Evolutionary conservation across 2,113 vertebrate species (phyloP).

Genomic region (Pseudolaguvia tuberculata): DNA sequence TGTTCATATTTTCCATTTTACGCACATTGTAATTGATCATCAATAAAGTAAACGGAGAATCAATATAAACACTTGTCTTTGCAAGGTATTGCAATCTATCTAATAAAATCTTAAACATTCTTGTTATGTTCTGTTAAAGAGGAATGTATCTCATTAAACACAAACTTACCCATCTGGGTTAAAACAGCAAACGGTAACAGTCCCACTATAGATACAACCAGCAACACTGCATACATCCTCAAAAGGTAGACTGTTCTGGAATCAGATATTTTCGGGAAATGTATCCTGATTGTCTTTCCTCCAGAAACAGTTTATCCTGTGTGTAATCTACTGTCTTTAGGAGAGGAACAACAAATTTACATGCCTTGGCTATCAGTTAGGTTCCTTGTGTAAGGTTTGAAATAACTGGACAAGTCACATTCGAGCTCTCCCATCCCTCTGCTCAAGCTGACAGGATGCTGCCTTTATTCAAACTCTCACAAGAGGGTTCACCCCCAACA

Average conservation of each 20-base stretch:
- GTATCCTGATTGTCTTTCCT: neutral
- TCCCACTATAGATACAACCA: constrained; percentile 5
- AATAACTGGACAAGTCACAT: too few species aligned
- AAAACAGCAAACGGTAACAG: neutral
- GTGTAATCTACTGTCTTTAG: neutral
- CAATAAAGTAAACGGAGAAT: too few species aligned
- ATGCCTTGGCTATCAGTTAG: neutral
- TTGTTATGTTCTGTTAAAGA: too few species aligned
- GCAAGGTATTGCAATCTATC: too few species aligned
- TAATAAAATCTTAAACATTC: too few species aligned
- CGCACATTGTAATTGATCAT: too few species aligned
- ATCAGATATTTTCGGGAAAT: neutral
- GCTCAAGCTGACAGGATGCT: constrained; percentile 18
- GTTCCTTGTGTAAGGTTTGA: neutral
- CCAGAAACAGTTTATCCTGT: neutral
- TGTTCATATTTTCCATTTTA: too few species aligned
- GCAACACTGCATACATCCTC: constrained; percentile 20
- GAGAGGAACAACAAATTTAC: neutral
- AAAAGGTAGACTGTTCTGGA: neutral
- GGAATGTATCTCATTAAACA: too few species aligned
- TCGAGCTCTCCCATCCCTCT: neutral
- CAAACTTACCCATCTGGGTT: constrained; percentile 30
- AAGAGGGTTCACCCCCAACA: neutral
- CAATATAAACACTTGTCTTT: too few species aligned
- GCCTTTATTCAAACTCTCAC: neutral